Evolutionary conservation across 2,797 vertebrate genomes (phyloP).

Genomic region (Pipistrellus nathusii): DNA sequence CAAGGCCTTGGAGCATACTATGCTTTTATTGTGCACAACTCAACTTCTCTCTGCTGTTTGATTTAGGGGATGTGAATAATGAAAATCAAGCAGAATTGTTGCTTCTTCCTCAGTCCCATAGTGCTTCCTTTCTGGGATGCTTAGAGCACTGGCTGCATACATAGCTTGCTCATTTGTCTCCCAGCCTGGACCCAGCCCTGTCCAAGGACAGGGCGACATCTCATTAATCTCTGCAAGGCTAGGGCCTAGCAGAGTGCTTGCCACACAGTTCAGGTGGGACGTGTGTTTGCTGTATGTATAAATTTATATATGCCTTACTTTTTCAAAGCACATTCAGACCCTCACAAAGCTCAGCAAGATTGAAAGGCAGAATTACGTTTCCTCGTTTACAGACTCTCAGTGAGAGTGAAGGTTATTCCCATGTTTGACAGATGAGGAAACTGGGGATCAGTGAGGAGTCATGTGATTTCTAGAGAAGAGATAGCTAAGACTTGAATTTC

Average conservation of each 20-base stretch:
- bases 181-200: not conserved
- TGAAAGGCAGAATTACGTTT: not conserved
- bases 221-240: not conserved
- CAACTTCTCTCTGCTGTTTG: not conserved
- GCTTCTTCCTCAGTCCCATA: not conserved
- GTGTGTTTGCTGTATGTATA: not conserved
- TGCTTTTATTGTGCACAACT: not conserved
- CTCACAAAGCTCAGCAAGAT: not conserved
- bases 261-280: not conserved
- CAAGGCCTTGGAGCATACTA: not conserved
- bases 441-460: not conserved
- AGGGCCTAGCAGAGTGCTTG: not conserved
- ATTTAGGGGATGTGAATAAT: not conserved
- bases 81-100: not conserved
- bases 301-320: not conserved
- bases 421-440: not conserved
- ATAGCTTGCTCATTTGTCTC: not conserved
- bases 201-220: not conserved
- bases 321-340: not conserved
- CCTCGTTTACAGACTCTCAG: not conserved
- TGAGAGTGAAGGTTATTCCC: not conserved
- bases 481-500: slow-evolving; percentile 12
- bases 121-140: not conserved
- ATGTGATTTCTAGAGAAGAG: not conserved
- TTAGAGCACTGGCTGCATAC: not conserved